Base-by-base conservation (phyloP, 1,140 invertebrate species). In the Caerostris darwini region DNA sequence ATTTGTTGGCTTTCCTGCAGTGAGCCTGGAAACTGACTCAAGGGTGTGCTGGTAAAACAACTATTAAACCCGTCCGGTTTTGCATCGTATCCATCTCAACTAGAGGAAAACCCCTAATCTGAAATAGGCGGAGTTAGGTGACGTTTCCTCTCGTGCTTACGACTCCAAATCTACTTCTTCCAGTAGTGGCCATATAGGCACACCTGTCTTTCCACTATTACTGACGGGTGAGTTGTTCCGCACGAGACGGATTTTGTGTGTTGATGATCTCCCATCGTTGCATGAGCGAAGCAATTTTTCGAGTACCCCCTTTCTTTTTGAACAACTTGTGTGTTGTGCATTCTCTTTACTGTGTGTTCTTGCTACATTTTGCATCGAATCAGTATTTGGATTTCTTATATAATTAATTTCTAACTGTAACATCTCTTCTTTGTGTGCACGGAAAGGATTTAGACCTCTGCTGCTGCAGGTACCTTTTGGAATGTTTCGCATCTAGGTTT, bases 81-180 rank as follows among this genome's bases (percentile, higher is more conserved):
- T 85, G 5, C 57, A 56, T 59, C 82, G 54, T 59, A 56, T 88
- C 59, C 56, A 77, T 56, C 88, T 71, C 88, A 77, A 90, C 88
- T 90, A 77, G 88, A 90, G 88, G 88, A 90, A 90, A 90, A 54
- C 67, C 88, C 88, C 88, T 90, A 53, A 64, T 64, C 86, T 57
- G 50, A 88, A 58, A 59, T 90, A 90, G 88, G 88, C 88, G 88
- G 88, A 90, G 88, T 69, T 58, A 71, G 34, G 34, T 90, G 88
- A 77, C 88, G 88, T 90, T 69, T 56, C 17, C 64, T 71, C 64
- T 71, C 14, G n/a, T 71, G 64, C 64, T 17, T 77, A 54, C 67
- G 50, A 69, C 64, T 58, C 56, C 54, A 77, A 69, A 71, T 77
- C 67, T 12, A 88, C 14, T 71, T 90, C 54, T 88, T 59, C 86